Evolutionary conservation across 2,797 vertebrate genomes (phyloP), one percentile per base, ranked within the genome.

Genomic region (Staurois parvus): DNA sequence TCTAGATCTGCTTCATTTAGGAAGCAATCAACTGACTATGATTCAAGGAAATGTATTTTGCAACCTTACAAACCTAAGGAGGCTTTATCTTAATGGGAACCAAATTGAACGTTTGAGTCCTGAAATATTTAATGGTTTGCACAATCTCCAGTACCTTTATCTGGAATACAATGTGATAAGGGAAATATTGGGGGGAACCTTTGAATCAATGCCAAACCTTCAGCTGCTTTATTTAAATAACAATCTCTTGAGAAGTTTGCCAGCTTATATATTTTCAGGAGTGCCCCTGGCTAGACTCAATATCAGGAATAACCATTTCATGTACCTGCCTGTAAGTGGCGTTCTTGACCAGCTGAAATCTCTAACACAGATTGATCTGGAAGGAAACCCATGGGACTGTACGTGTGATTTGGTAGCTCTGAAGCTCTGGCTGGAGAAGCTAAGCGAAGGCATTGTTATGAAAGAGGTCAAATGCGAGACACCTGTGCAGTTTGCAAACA

Each of bases 141-240:
- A 96, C 88, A 99, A 99, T 86, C 92, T 99, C 79, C 98, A 99
- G 80, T 99, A 99, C 93, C 94, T 99, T 59, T 99, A 98, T 92
- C 94, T 99, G 96, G 98, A 99, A 96, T 99, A 99, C 94, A 99
- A 99, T 93, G 93, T 97, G 92, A 99, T 99, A 90, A 98, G 96
- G 92, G 98, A 99, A 94, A 96, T 99, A 85, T 91, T 97, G 90
- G 97, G 97, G 0, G 97, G 97, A 75, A 98, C 98, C 3, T 99
- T 99, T 92, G 97, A 98, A 90, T 95, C 97, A 1, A 97, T 99
- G 97, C 97, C 97, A 78, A 99, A 97, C 89, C 92, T 99, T 70
- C 98, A 99, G 89, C 93, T 99, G 87, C 94, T 99, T n/a, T 99
- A 99, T 91, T 93, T 99, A 85, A 99, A 99, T 93, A 99, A 99